phyloP scores from a whole-genome alignment of 1,140 invertebrate species.

The Drosophila virilis region DNA sequence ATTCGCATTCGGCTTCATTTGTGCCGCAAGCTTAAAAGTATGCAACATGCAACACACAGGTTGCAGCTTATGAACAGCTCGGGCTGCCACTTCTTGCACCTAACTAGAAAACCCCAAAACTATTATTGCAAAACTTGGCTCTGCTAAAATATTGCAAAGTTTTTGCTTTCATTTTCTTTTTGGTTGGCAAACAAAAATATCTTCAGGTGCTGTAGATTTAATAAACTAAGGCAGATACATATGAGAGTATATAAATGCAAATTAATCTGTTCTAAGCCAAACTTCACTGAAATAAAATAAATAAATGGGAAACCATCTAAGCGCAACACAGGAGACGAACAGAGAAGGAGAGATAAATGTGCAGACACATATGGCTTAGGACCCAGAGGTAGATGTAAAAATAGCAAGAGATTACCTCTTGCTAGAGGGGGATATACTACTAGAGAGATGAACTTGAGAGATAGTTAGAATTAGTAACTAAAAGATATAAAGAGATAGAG shows the following conservation, averaged over 20 bases:
- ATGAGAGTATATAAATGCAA: neutral
- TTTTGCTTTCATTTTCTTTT: neutral
- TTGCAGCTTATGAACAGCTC: neutral
- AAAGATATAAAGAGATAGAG: too few species aligned
- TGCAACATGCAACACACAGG: neutral
- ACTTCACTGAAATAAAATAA: neutral
- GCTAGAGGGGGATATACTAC: too few species aligned
- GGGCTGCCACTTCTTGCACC: slow-evolving; percentile 1
- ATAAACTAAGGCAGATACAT: slow-evolving; percentile 5
- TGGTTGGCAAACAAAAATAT: neutral
- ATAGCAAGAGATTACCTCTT: too few species aligned
- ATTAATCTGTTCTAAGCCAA: neutral
- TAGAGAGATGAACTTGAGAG: too few species aligned
- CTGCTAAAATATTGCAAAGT: neutral
- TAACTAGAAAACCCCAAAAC: slow-evolving; percentile 1
- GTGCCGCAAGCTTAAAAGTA: neutral
- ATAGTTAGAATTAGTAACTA: too few species aligned
- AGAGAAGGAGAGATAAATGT: neutral
- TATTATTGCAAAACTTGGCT: slow-evolving; percentile 18
- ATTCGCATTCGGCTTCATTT: slow-evolving; percentile 1
- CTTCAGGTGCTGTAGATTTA: slow-evolving; percentile 8
- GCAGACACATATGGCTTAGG: too few species aligned
- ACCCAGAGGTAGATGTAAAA: too few species aligned
- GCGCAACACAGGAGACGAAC: neutral
- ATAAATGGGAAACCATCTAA: neutral